Evolutionary conservation across 2,888 invertebrate genomes (phyloP), one percentile per base, ranked within the genome.

Genomic region (Dolomedes plantarius): DNA sequence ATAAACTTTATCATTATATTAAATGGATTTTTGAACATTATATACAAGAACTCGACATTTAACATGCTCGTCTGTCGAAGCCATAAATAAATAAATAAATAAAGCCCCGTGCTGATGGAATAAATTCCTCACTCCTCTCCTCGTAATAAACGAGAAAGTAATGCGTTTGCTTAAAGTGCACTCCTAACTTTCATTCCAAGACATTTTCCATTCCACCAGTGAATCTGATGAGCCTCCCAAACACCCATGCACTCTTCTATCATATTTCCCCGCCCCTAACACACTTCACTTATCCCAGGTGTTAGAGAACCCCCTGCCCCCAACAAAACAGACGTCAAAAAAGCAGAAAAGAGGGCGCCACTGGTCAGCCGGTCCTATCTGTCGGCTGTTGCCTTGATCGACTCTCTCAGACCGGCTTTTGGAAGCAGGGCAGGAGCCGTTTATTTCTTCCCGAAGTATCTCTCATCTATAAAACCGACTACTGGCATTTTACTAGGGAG

Each of bases 331-430:
- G 56, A 56, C 56, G 56, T 56, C 56, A 56, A 56, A 56, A 56
- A 56, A 56, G 56, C 56, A 56, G 23, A 56, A 56, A 56, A 56
- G 56, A 56, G 56, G 56, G 56, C 56, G 56, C 56, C 56, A 56
- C 56, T 23, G 56, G 56, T 56, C 56, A 56, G 23, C 56, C 11
- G 23, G 56, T 23, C 56, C 56, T 11, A 23, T 56, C 23, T 7
- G 56, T 23, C 23, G 3, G 56, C 56, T 56, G 46, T 16, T 46
- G 46, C 56, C 56, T 23, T 23, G 56, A 56, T 56, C 56, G 56
- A 56, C 19, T 23, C 56, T 5, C 23, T 56, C 56, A 56, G 56
- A 56, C 56, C 56, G 19, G 56, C 56, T 56, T 56, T 56, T 23
- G 56, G 56, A 23, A 23, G 56, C 23, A 11, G 19, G 6, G 23